These are phyloP conservation scores for Philhelius pedissequus DNA, from an alignment of 2,888 invertebrate genomes.

Conservation along the genomic window DNA sequence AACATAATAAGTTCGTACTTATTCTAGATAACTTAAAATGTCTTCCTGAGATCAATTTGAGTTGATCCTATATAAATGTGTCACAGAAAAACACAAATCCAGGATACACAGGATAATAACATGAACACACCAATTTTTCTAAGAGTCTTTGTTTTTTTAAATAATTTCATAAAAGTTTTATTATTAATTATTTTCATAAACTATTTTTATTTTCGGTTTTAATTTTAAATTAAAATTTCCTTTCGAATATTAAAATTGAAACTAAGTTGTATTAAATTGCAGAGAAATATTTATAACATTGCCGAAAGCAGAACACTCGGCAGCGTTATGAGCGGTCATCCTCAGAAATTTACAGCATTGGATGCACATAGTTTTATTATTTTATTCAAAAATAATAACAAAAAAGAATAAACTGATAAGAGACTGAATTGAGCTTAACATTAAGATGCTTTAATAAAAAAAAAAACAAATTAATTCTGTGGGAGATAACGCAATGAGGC, in stretches of 20 bases:
- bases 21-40: not conserved
- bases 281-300: slow-evolving; percentile 47
- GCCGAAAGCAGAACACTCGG: slow-evolving; percentile 35
- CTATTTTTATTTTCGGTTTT: not conserved
- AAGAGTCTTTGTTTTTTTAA: not conserved
- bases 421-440: slow-evolving; percentile 1
- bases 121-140: not conserved
- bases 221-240: not conserved
- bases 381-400: not conserved
- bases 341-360: not conserved
- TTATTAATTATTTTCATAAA: not conserved
- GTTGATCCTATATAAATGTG: not conserved
- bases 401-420: slow-evolving; percentile 34
- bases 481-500: not conserved
- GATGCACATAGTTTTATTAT: slow-evolving; percentile 9
- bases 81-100: slow-evolving; percentile 22
- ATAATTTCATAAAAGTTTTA: not conserved
- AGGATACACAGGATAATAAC: slow-evolving; percentile 15
- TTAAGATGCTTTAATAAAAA: not conserved
- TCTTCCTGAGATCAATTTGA: not conserved
- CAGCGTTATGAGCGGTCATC: slow-evolving; percentile 41
- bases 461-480: not conserved
- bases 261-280: not conserved
- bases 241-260: not conserved
- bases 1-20: slow-evolving; percentile 40